Evolutionary conservation across 2,888 invertebrate genomes (phyloP).

Genomic region (Lingula anatina): DNA sequence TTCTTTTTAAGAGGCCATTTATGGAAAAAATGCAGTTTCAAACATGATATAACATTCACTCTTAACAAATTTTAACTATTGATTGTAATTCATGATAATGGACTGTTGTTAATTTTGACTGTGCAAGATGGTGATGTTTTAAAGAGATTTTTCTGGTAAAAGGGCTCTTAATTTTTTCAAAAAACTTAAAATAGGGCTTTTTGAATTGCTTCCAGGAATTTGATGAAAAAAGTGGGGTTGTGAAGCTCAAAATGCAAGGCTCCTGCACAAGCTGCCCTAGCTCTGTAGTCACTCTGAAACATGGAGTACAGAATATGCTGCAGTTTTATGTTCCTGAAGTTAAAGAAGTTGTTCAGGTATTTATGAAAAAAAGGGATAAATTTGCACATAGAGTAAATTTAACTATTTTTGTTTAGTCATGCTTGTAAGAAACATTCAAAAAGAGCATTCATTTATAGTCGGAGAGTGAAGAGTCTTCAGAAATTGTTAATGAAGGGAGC

Average conservation of each 20-base stretch:
- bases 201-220: conserved; percentile 30
- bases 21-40: no score
- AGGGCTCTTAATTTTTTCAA: no score
- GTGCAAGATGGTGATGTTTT: no score
- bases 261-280: conserved; percentile 98
- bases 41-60: no score
- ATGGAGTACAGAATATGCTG: conserved; percentile 99
- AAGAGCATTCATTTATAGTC: background rate
- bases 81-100: no score
- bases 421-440: background rate
- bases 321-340: conserved; percentile 99
- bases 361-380: background rate
- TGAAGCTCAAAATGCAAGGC: conserved; percentile 94
- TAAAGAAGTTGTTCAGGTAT: conserved; percentile 52
- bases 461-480: background rate
- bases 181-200: no score
- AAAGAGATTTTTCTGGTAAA: no score
- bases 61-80: no score
- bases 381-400: background rate
- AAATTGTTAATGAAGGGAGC: background rate
- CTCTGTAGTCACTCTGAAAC: conserved; percentile 94
- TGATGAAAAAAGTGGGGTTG: conserved; percentile 64
- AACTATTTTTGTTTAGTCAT: background rate
- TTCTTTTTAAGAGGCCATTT: no score
- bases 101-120: no score